Evolutionary conservation across 1,140 invertebrate genomes (phyloP).

Genomic region (Drosophila albomicans): DNA sequence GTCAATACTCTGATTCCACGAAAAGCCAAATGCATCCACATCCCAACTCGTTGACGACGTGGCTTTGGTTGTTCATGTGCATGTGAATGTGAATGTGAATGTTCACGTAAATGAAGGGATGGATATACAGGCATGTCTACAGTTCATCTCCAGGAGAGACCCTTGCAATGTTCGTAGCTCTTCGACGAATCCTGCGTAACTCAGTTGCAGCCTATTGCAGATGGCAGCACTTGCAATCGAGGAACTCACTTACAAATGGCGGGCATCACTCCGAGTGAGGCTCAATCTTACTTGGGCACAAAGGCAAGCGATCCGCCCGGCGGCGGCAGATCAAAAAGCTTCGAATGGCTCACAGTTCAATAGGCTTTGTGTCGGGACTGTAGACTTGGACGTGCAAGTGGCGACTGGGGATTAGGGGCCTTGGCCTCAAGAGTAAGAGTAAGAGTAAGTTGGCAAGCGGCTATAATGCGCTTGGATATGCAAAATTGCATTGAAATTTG

Average conservation of each 20-base stretch:
- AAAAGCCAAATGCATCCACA: slow-evolving; percentile 52
- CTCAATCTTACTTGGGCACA: slow-evolving; percentile 56
- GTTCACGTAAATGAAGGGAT: background rate
- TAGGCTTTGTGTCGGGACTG: slow-evolving; percentile 68
- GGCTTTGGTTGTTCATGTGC: background rate
- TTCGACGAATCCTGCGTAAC: slow-evolving; percentile 73
- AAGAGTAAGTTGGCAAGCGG: slow-evolving; percentile 83
- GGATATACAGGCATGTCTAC: background rate
- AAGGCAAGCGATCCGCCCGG: slow-evolving; percentile 56
- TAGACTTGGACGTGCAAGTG: too few relatives aligned
- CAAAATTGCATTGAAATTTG: slow-evolving; percentile 84
- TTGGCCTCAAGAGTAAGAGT: slow-evolving; percentile 35
- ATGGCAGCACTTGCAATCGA: slow-evolving; percentile 17
- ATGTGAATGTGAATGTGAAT: background rate
- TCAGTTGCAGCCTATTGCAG: slow-evolving; percentile 73
- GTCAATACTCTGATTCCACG: slow-evolving; percentile 84
- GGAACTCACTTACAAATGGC: slow-evolving; percentile 52
- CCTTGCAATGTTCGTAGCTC: slow-evolving; percentile 5
- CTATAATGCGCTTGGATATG: slow-evolving; percentile 83
- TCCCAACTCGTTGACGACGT: slow-evolving; percentile 20
- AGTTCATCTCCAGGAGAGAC: slow-evolving; percentile 38
- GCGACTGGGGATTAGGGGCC: too few relatives aligned
- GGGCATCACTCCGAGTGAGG: slow-evolving; percentile 34
- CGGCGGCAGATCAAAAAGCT: slow-evolving; percentile 73
- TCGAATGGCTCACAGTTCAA: slow-evolving; percentile 72